Conservation (phyloP, 2,888 invertebrate genomes). For the Standfussiana lucernea region DNA sequence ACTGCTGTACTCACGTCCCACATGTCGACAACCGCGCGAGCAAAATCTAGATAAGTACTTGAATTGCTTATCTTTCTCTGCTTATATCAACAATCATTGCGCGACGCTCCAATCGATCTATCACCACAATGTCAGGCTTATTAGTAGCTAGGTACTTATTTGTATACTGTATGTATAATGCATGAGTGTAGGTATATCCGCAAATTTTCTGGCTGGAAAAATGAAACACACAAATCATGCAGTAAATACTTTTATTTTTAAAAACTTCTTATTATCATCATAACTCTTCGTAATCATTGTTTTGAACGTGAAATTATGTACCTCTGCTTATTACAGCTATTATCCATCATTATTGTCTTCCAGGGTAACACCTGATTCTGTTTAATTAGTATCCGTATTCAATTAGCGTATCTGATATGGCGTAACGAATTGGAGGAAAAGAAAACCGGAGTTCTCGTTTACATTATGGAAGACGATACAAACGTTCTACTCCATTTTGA, state of each 20-base stretch:
- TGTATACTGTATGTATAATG: neutral
- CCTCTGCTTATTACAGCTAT: conserved; percentile 86
- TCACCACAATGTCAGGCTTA: too few species aligned
- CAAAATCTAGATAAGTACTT: too few species aligned
- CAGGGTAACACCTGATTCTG: conserved; percentile 86
- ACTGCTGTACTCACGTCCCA: too few species aligned
- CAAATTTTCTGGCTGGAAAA: conserved; percentile 31
- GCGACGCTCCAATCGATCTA: too few species aligned
- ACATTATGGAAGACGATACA: conserved; percentile 89
- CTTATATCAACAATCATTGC: too few species aligned
- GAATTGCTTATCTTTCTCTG: too few species aligned
- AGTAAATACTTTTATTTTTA: conserved; percentile 90
- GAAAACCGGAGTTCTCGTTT: conserved; percentile 79
- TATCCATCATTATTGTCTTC: conserved; percentile 90
- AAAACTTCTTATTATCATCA: conserved; percentile 86
- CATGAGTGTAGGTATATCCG: neutral
- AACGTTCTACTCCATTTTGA: conserved; percentile 81
- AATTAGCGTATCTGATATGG: conserved; percentile 76
- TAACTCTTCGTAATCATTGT: conserved; percentile 84
- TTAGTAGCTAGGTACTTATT: neutral
- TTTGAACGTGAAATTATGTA: conserved; percentile 86
- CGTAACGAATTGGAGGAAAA: conserved; percentile 77
- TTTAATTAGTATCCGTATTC: conserved; percentile 75
- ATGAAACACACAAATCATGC: conserved; percentile 81
- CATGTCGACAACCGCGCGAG: too few species aligned